Conservation (phyloP, 2,113 vertebrate species). For the Podarcis muralis region DNA sequence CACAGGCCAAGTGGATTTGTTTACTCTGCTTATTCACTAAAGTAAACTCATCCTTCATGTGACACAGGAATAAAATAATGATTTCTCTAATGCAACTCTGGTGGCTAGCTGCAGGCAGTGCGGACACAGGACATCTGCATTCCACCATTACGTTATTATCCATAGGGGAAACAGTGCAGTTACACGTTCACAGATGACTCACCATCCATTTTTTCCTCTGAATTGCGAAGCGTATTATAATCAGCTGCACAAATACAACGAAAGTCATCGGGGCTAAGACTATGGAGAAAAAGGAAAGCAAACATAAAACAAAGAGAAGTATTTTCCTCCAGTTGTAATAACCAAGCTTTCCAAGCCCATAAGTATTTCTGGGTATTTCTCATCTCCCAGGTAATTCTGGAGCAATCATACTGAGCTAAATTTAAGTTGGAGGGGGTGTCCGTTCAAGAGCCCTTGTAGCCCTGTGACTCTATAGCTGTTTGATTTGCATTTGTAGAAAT, state of each 20-base stretch:
- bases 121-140: not conserved
- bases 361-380: not conserved
- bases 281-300: constrained; percentile 36
- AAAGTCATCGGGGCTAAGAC: constrained; percentile 61
- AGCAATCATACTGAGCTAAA: not conserved
- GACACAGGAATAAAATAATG: too few species aligned
- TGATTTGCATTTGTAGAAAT: too few species aligned
- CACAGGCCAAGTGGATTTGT: not conserved
- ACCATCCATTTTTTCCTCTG: constrained; percentile 68
- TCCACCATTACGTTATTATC: not conserved
- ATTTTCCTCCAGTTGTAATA: not conserved
- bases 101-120: too few species aligned
- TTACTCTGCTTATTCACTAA: not conserved
- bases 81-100: not conserved
- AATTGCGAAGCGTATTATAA: constrained; percentile 41
- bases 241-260: constrained; percentile 51
- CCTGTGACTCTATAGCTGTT: too few species aligned
- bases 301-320: not conserved
- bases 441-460: too few species aligned
- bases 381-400: not conserved
- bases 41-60: not conserved
- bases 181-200: constrained; percentile 27
- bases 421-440: too few species aligned
- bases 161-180: not conserved
- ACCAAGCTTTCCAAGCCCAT: not conserved